Conservation (phyloP, 2,113 vertebrate species). For the Thalassoma bifasciatum region DNA sequence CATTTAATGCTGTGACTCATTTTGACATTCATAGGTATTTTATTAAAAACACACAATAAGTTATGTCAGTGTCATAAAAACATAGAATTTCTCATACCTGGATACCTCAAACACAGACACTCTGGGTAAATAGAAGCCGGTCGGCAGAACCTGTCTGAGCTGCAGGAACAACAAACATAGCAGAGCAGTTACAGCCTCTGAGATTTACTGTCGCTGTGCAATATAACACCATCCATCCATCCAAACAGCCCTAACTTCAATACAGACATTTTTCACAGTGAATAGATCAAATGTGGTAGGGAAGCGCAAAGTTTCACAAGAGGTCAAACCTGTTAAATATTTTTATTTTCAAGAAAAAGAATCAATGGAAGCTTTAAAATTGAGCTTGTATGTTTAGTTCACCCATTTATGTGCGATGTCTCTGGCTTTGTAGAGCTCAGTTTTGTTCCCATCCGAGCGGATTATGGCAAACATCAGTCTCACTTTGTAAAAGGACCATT, state of each 20-base stretch:
- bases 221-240: not conserved
- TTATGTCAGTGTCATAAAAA: conserved; percentile 15
- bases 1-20: not conserved
- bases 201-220: not conserved
- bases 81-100: conserved; percentile 60
- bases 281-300: not conserved
- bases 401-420: conserved; percentile 75
- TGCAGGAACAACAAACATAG: conserved; percentile 54
- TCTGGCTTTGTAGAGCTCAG: conserved; percentile 48
- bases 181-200: not conserved
- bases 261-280: not conserved
- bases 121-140: conserved; percentile 43
- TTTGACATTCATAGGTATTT: conserved; percentile 9
- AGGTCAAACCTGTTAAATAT: too few species aligned
- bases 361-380: too few species aligned
- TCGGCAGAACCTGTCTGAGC: conserved; percentile 48
- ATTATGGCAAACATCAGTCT: conserved; percentile 56
- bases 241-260: not conserved
- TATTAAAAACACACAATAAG: not conserved
- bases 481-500: conserved; percentile 75
- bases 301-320: not conserved
- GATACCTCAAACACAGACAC: conserved; percentile 58
- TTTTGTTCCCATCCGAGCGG: conserved; percentile 37
- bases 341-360: too few species aligned
- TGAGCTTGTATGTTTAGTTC: conserved; percentile 9